Conservation (phyloP, 2,113 vertebrate genomes). For the Dasyornis broadbenti region DNA sequence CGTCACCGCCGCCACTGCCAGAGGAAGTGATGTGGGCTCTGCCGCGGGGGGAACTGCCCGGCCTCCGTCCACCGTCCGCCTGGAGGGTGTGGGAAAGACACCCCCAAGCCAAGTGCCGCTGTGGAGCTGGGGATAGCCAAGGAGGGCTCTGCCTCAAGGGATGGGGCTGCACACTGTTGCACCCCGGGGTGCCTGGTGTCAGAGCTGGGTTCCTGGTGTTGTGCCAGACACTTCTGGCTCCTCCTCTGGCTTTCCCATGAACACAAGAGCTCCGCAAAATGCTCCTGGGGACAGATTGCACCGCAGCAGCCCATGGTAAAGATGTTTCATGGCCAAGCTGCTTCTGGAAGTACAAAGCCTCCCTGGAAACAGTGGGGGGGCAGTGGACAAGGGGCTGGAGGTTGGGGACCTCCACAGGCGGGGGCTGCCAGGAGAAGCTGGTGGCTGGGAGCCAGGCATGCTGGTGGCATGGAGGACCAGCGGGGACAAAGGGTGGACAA, state of each 20-base stretch:
- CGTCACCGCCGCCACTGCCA: neutral
- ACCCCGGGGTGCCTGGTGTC: fast-evolving
- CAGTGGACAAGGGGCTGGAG: fast-evolving
- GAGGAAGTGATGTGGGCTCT: constrained; percentile 66
- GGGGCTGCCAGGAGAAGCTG: neutral
- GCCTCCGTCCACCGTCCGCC: neutral
- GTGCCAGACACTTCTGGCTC: neutral
- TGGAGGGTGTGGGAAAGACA: fast-evolving
- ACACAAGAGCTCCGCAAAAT: neutral
- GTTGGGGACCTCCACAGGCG: fast-evolving
- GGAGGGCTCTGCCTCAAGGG: neutral
- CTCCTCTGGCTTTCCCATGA: neutral
- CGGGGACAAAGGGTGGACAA: fast-evolving
- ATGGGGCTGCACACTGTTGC: fast-evolving
- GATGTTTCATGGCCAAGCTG: neutral
- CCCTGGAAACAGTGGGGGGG: neutral
- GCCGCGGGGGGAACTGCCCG: neutral
- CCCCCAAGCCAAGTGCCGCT: fast-evolving
- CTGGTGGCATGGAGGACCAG: neutral
- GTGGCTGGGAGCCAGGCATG: neutral
- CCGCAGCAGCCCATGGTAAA: fast-evolving
- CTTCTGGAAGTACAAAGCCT: neutral
- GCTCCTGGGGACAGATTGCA: fast-evolving
- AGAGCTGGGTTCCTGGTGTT: neutral
- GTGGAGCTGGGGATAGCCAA: neutral